Percentiles rank a stretch among this genome's conserved stretches.
These are phyloP conservation scores for Orchesellides sinensis DNA, from an alignment of 2,888 invertebrate species.

Conservation along the genomic window DNA sequence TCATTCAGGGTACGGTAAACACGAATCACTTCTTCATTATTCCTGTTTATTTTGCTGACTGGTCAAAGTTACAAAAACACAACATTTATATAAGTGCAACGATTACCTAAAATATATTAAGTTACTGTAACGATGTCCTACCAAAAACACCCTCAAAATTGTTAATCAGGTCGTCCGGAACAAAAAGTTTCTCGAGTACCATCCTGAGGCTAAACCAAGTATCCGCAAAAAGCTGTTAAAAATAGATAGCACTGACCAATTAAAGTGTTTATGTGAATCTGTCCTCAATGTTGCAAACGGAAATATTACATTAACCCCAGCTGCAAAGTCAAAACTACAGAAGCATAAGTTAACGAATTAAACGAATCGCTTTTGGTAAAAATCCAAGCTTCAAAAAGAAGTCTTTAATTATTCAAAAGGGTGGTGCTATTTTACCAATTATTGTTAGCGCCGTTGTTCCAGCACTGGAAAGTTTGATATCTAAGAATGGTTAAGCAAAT, in stretches of 20 bases:
- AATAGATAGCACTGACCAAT: background rate
- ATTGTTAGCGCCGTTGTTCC: constrained; percentile 11
- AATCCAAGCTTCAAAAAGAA: background rate
- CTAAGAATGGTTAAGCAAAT: constrained; percentile 6
- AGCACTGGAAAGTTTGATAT: background rate
- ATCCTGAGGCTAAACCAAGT: background rate
- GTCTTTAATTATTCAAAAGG: constrained; percentile 7
- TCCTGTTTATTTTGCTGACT: background rate
- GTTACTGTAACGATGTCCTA: too few species aligned
- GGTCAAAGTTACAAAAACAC: background rate
- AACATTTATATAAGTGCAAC: background rate
- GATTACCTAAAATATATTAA: too few species aligned
- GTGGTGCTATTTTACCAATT: constrained; percentile 15
- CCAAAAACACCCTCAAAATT: constrained; percentile 1
- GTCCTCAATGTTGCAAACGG: constrained; percentile 13
- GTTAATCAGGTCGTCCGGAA: background rate
- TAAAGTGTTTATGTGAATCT: constrained; percentile 3
- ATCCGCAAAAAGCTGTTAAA: constrained; percentile 1
- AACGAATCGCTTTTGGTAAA: background rate
- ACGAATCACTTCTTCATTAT: background rate
- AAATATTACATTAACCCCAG: background rate
- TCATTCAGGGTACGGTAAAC: background rate
- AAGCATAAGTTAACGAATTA: background rate
- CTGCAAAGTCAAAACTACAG: background rate
- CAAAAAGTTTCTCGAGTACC: constrained; percentile 6